Evolutionary conservation across 1,140 invertebrate species (phyloP).

Genomic region (Halyomorpha halys): DNA sequence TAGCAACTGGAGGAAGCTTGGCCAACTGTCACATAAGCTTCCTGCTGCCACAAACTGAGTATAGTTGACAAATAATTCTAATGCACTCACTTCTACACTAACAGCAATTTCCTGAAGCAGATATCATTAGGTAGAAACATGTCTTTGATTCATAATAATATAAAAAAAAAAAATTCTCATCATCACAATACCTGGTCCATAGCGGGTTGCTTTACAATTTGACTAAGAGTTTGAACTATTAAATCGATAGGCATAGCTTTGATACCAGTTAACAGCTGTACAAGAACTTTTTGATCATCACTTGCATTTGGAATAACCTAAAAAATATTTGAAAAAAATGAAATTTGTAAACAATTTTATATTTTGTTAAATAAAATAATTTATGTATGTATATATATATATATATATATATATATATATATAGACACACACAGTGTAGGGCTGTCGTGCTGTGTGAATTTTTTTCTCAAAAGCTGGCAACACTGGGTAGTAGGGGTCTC

Average conservation of each 20-base stretch:
- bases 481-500: too few species aligned
- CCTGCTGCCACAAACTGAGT: constrained; percentile 55
- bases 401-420: too few species aligned
- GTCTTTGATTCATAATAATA: too few species aligned
- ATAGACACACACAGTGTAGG: too few species aligned
- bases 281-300: constrained; percentile 63
- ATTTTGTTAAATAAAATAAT: too few species aligned
- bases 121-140: too few species aligned
- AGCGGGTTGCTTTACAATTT: constrained; percentile 68
- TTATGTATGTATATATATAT: too few species aligned
- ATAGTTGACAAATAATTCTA: constrained; percentile 60
- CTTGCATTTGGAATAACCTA: constrained; percentile 54
- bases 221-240: constrained; percentile 72
- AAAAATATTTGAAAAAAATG: constrained; percentile 25
- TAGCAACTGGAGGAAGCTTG: constrained; percentile 63
- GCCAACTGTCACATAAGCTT: constrained; percentile 71
- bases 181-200: constrained; percentile 42
- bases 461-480: too few species aligned
- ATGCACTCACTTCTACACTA: constrained; percentile 46
- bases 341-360: too few species aligned
- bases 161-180: not conserved
- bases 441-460: too few species aligned
- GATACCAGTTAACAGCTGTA: constrained; percentile 68
- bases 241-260: constrained; percentile 77
- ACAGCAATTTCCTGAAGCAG: constrained; percentile 33